Evolutionary conservation across 2,888 invertebrate genomes (phyloP), one percentile per base, ranked within the genome.

Genomic region (Chelonus formosanus): DNA sequence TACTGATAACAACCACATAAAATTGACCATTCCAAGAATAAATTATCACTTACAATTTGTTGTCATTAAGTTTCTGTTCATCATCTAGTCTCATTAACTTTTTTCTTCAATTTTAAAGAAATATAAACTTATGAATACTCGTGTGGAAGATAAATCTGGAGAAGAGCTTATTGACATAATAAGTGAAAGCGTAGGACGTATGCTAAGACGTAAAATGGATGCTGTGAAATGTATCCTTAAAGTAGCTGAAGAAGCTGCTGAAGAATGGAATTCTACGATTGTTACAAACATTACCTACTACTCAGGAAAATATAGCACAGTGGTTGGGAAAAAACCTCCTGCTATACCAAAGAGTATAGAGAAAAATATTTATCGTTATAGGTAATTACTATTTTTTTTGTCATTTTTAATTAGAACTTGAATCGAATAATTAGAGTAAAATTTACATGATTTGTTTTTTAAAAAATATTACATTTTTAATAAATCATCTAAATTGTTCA

Each of bases 161-260:
- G 87, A 89, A 65, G 89, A 89, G 75, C 88, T 96, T 78, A 89
- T 96, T 73, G 88, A 89, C 69, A 92, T 93, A 67, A 93, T 96
- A 68, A 89, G 92, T 62, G 88, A 89, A 62, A 94, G 93, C 76
- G 92, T 97, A 65, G 91, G 92, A 70, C 89, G 90, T 62, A 95
- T 96, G 92, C 88, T 96, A 74, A 90, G 92, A 53, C 89, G 92
- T 76, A 95, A 96, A 89, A 93, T 94, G 87, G 93, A 94, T 76
- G 95, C 96, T n/a, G 92, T 96, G 65, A 86, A 91, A 88, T 93
- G 94, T 77, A 93, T 96, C 70, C 89, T 91, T 76, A 89, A 90
- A 71, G 89, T 87, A 65, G 94, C 95, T 0, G 93, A 95, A 85
- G 80, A 86, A 7, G 85, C 89, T 44, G 90, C 92, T 2, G 89